These are phyloP conservation scores for Drosophila bifasciata DNA, from an alignment of 1,140 invertebrate genomes.

Conservation along the genomic window DNA sequence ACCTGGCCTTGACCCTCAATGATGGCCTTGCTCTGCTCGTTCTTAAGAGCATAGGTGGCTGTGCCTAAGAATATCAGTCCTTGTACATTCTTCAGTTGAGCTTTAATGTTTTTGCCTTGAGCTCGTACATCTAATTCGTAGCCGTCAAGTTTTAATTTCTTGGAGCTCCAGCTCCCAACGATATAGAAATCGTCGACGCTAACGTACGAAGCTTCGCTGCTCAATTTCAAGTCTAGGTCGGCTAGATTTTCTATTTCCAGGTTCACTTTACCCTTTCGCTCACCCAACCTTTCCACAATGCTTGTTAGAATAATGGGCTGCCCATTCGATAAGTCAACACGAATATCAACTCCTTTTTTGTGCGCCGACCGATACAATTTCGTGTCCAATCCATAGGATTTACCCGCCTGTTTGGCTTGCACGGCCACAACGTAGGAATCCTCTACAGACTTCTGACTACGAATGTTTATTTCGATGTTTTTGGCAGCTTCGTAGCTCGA, in stretches of 20 bases:
- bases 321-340: slow-evolving; percentile 17
- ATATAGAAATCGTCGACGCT: slow-evolving; percentile 88
- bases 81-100: slow-evolving; percentile 87
- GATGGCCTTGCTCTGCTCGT: slow-evolving; percentile 89
- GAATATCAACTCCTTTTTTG: slow-evolving; percentile 68
- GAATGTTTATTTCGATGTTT: slow-evolving; percentile 85
- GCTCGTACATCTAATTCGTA: slow-evolving; percentile 87
- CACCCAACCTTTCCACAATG: slow-evolving; percentile 85
- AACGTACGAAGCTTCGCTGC: slow-evolving; percentile 86
- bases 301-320: slow-evolving; percentile 85
- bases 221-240: slow-evolving; percentile 85
- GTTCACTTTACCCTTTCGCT: slow-evolving; percentile 86
- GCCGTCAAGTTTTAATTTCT: slow-evolving; percentile 88
- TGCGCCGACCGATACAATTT: slow-evolving; percentile 49
- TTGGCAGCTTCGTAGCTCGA: slow-evolving; percentile 86
- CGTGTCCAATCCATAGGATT: slow-evolving; percentile 49
- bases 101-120: slow-evolving; percentile 87
- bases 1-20: slow-evolving; percentile 87
- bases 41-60: slow-evolving; percentile 87
- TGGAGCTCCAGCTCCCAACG: slow-evolving; percentile 87
- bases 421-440: slow-evolving; percentile 77
- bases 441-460: slow-evolving; percentile 85
- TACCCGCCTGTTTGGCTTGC: slow-evolving; percentile 38
- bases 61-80: slow-evolving; percentile 88
- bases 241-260: slow-evolving; percentile 85